phyloP scores from a whole-genome alignment of 2,113 vertebrate genomes.

The Mystacornis crossleyi region DNA sequence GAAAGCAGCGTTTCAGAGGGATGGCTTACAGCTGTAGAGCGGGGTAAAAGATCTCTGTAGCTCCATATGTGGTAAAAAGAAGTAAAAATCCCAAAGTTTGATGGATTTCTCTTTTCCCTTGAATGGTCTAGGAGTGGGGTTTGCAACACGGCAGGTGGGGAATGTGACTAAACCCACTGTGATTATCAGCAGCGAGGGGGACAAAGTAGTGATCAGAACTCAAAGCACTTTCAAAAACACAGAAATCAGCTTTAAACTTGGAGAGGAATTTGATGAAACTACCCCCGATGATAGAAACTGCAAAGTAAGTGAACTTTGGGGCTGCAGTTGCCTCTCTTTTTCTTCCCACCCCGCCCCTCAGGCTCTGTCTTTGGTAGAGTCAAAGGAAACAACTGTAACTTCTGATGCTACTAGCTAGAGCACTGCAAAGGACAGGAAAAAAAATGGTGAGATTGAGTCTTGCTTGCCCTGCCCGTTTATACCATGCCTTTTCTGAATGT shows the following conservation, averaged over 20 bases:
- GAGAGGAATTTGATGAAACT: conserved; percentile 91
- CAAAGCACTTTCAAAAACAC: conserved; percentile 93
- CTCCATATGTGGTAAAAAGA: accelerated
- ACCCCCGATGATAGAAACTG: conserved; percentile 90
- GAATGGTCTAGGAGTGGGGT: conserved; percentile 83
- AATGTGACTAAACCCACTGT: conserved; percentile 92
- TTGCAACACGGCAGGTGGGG: conserved; percentile 90
- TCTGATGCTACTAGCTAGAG: background rate
- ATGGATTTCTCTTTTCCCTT: background rate
- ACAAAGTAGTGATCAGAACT: conserved; percentile 84
- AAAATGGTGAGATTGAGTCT: background rate
- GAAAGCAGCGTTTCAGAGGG: background rate
- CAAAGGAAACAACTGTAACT: background rate
- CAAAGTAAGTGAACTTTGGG: conserved; percentile 80
- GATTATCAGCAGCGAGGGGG: conserved; percentile 88
- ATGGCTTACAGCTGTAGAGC: background rate
- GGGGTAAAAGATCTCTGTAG: background rate
- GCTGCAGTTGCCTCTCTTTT: background rate
- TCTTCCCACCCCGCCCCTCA: accelerated
- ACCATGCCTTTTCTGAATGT: background rate
- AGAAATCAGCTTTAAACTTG: conserved; percentile 90
- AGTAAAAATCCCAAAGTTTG: background rate
- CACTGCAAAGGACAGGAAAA: background rate
- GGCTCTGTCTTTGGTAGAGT: background rate
- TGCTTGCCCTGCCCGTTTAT: accelerated